Evolutionary conservation across 1,140 invertebrate genomes (phyloP).

Genomic region (Brachionus rotundiformis): DNA sequence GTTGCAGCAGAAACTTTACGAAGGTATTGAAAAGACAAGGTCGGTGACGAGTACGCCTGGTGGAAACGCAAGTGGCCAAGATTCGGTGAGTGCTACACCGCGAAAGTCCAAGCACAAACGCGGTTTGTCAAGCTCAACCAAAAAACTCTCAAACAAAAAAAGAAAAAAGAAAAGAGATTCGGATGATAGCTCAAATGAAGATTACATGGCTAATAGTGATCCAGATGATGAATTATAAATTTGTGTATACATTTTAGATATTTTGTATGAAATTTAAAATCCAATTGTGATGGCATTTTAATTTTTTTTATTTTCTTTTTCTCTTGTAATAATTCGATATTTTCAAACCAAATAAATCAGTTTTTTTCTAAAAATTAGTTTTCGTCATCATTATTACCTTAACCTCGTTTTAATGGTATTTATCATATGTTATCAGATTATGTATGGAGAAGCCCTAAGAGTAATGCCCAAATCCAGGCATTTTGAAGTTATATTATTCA

Average conservation of each 20-base stretch:
- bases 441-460: too few species aligned
- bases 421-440: too few species aligned
- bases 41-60: constrained; percentile 3
- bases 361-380: too few species aligned
- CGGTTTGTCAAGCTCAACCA: not conserved
- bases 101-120: not conserved
- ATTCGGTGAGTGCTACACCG: constrained; percentile 25
- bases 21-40: constrained; percentile 35
- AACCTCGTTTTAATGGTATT: too few species aligned
- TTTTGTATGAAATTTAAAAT: not conserved
- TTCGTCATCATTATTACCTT: too few species aligned
- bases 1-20: constrained; percentile 27
- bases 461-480: too few species aligned
- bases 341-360: not conserved
- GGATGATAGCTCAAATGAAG: constrained; percentile 34
- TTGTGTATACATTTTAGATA: not conserved
- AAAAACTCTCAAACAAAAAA: constrained; percentile 15
- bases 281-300: not conserved
- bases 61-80: not conserved
- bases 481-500: too few species aligned
- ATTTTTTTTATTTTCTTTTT: not conserved
- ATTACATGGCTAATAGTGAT: constrained; percentile 1
- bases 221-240: not conserved
- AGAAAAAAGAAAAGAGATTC: constrained; percentile 35
- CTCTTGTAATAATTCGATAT: not conserved